Conservation (phyloP, 2,888 invertebrate species). For the Brachynemurus nebulosus region DNA sequence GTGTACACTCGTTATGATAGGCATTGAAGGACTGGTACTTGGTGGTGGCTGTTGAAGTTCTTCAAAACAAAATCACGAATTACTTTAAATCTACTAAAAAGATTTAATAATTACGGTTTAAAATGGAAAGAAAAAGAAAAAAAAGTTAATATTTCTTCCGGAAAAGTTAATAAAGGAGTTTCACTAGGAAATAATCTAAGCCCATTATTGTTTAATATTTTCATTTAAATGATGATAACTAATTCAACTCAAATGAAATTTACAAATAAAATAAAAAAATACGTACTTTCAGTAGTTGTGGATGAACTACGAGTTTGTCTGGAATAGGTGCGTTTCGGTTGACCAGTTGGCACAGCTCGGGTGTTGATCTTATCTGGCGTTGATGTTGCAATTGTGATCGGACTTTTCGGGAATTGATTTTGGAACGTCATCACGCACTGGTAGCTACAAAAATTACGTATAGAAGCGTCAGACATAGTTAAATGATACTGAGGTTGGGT, state of each 20-base stretch:
- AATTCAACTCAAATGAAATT: too few relatives aligned
- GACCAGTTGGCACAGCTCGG: conserved; percentile 32
- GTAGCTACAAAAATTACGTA: conserved; percentile 71
- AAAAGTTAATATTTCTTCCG: too few relatives aligned
- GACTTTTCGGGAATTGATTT: conserved; percentile 41
- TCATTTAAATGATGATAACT: too few relatives aligned
- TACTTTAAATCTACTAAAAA: too few relatives aligned
- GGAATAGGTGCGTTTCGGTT: conserved; percentile 33
- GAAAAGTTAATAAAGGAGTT: too few relatives aligned
- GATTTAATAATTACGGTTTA: too few relatives aligned
- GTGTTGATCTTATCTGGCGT: background rate
- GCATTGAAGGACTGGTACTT: conserved; percentile 28
- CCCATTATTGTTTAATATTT: too few relatives aligned
- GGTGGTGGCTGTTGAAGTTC: background rate
- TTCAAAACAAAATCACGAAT: too few relatives aligned
- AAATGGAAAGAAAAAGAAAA: too few relatives aligned
- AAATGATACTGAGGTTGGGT: conserved; percentile 65
- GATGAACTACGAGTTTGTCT: conserved; percentile 6
- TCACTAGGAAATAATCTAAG: too few relatives aligned
- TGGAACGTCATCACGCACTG: conserved; percentile 73
- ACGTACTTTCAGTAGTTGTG: too few relatives aligned
- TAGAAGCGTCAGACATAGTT: conserved; percentile 74
- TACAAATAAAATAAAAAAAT: too few relatives aligned
- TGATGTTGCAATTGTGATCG: conserved; percentile 33
- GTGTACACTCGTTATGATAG: conserved; percentile 59